Conservation (phyloP, 2,113 vertebrate species). For the Siphamia tubifer region DNA sequence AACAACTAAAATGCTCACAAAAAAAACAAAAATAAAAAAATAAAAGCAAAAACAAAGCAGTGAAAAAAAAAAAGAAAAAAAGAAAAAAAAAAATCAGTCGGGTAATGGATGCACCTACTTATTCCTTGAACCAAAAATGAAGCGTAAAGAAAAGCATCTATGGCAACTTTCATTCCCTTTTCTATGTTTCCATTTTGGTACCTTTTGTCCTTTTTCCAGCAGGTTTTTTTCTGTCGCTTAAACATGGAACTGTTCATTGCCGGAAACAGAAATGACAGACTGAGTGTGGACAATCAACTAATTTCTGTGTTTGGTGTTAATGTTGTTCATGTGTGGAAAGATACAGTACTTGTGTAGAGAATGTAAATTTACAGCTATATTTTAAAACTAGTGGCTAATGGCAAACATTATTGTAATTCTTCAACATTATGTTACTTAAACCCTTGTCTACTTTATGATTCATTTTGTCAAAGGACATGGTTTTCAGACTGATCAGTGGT, state of each 20-base stretch:
- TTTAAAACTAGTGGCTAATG: constrained; percentile 98
- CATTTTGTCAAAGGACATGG: constrained; percentile 46
- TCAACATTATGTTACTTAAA: constrained; percentile 91
- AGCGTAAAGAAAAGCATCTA: constrained; percentile 85
- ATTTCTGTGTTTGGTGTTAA: constrained; percentile 98
- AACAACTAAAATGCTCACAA: constrained; percentile 55
- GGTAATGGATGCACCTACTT: constrained; percentile 97
- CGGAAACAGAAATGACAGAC: constrained; percentile 91
- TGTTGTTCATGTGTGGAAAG: constrained; percentile 99
- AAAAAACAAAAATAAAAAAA: constrained; percentile 33
- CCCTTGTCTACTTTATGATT: constrained; percentile 83
- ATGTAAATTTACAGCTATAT: constrained; percentile 99
- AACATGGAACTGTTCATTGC: constrained; percentile 94
- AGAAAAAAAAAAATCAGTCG: constrained; percentile 65
- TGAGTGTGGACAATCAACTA: constrained; percentile 99
- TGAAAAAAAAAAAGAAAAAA: constrained; percentile 23
- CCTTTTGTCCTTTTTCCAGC: constrained; percentile 84
- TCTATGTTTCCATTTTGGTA: constrained; percentile 93
- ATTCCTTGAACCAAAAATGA: constrained; percentile 98
- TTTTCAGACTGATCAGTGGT: constrained; percentile 79
- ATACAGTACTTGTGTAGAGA: constrained; percentile 99
- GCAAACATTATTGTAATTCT: constrained; percentile 99
- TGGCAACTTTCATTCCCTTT: constrained; percentile 99
- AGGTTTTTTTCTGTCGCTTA: constrained; percentile 81
- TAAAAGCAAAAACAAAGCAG: constrained; percentile 39